Base-by-base conservation (phyloP, 1,140 invertebrate species). In the Holotrichia oblita region DNA sequence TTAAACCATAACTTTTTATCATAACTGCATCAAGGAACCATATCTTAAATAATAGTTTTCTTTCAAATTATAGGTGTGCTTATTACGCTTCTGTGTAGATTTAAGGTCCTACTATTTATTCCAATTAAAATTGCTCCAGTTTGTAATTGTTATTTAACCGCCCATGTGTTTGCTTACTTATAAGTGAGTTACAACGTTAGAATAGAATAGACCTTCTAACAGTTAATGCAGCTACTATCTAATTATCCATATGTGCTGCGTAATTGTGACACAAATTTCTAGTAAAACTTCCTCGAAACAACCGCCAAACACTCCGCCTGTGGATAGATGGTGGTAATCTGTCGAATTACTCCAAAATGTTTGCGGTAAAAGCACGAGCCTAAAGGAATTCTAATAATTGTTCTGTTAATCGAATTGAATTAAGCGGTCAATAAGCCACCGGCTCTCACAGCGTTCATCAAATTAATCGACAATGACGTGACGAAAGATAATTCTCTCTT, bases 131-230 rank as follows among this genome's bases (percentile, higher is more conserved):
- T 12, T 48, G 44, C 12, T n/a, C 7, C 12, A n/a, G n/a, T 48
- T 48, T n/a, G n/a, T n/a, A 48, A n/a, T 48, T 48, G 44, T n/a
- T 0, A 48, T 14, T 8, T 48, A 48, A 48, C n/a, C n/a, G n/a
- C n/a, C n/a, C n/a, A n/a, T n/a, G n/a, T n/a, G n/a, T n/a, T 48
- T 48, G 44, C n/a, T 48, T 48, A 48, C 12, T 48, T 48, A 48
- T n/a, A n/a, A 0, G 44, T 12, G n/a, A 14, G n/a, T 48, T 48
- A 48, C 10, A 48, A n/a, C 44, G 44, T 12, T n/a, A 12, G n/a
- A 48, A 48, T 14, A 12, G 12, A 48, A 48, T 48, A n/a, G n/a
- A 48, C 12, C 12, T 10, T n/a, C 44, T 48, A 48, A 48, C n/a
- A n/a, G 44, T 48, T 48, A 14, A 12, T 48, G 8, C n/a, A 12